phyloP scores from a whole-genome alignment of 53 echinoderm and acorn worm species.

The Pentamera pediparva region DNA sequence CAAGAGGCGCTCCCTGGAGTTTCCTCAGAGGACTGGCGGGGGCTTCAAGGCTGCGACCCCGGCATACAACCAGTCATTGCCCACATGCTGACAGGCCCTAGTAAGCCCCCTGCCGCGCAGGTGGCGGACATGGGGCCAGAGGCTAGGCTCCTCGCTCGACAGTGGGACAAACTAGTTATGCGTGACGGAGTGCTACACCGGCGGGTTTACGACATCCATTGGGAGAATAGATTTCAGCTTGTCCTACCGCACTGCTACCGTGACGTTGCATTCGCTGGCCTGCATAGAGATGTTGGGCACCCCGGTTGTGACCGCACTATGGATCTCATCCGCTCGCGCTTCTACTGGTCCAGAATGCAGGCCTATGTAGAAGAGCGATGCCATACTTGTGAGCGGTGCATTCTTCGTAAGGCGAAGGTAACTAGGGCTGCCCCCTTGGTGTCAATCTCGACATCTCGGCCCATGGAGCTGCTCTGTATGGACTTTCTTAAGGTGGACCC shows the following conservation, averaged over 20 bases:
- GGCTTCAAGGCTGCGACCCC: background rate
- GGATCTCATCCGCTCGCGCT: too few relatives aligned
- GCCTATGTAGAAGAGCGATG: constrained; percentile 26
- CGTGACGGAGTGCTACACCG: constrained; percentile 4
- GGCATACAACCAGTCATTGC: background rate
- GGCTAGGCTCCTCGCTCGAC: background rate
- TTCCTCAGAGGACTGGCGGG: constrained; percentile 11
- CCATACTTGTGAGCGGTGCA: constrained; percentile 30
- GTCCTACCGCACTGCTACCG: constrained; percentile 33
- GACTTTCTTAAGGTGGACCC: constrained; percentile 50
- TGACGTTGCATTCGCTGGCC: constrained; percentile 5
- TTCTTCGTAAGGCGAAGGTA: constrained; percentile 31
- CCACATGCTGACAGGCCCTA: background rate
- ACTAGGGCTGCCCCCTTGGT: constrained; percentile 41
- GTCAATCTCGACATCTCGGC: constrained; percentile 32
- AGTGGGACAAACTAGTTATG: constrained; percentile 18
- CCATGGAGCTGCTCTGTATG: constrained; percentile 48
- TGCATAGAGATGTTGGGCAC: constrained; percentile 48
- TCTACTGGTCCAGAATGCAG: constrained; percentile 38
- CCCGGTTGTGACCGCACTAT: constrained; percentile 48
- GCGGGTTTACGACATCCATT: background rate
- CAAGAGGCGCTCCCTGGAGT: constrained; percentile 12
- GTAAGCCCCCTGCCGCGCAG: background rate
- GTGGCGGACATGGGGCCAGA: background rate
- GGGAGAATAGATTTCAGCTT: constrained; percentile 12